Conservation (phyloP, 2,797 vertebrate genomes). For the Sebastes steindachneri region DNA sequence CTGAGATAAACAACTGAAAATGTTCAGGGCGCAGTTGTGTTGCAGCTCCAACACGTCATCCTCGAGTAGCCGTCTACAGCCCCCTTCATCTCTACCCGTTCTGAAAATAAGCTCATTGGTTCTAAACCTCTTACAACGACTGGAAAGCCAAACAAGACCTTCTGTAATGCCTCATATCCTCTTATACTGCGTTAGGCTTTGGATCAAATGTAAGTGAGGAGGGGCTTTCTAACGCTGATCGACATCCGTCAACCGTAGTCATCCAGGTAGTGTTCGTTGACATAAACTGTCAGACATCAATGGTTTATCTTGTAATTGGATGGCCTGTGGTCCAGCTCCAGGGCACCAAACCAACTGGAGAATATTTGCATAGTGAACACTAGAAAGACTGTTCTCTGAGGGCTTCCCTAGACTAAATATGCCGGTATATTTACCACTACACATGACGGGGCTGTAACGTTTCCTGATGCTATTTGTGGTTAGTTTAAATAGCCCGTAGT, state of each 20-base stretch:
- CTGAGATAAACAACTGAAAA: not conserved
- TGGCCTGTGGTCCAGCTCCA: slow-evolving; percentile 24
- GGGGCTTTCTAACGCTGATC: not conserved
- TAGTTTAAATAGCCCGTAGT: slow-evolving; percentile 15
- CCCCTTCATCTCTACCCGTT: not conserved
- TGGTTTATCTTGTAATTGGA: slow-evolving; percentile 46
- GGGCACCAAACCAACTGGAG: slow-evolving; percentile 38
- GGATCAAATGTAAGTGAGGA: slow-evolving; percentile 18
- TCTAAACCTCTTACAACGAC: slow-evolving; percentile 63
- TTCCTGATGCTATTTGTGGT: slow-evolving; percentile 36
- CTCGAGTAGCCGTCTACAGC: not conserved
- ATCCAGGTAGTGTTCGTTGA: slow-evolving; percentile 36
- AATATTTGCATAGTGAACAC: slow-evolving; percentile 59
- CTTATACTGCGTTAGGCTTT: slow-evolving; percentile 38
- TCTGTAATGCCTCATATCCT: slow-evolving; percentile 51
- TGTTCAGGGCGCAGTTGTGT: not conserved
- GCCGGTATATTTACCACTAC: slow-evolving; percentile 12
- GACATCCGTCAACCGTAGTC: not conserved
- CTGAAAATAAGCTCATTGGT: slow-evolving; percentile 61
- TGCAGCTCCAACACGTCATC: not conserved
- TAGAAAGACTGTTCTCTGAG: slow-evolving; percentile 39
- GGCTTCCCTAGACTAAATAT: slow-evolving; percentile 49
- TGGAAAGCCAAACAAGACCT: slow-evolving; percentile 39
- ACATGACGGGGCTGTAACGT: not conserved
- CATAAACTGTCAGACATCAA: slow-evolving; percentile 47